Base-by-base conservation (phyloP, 92 coral and sea anemone genomes). In the Umimayanthus kanabou region DNA sequence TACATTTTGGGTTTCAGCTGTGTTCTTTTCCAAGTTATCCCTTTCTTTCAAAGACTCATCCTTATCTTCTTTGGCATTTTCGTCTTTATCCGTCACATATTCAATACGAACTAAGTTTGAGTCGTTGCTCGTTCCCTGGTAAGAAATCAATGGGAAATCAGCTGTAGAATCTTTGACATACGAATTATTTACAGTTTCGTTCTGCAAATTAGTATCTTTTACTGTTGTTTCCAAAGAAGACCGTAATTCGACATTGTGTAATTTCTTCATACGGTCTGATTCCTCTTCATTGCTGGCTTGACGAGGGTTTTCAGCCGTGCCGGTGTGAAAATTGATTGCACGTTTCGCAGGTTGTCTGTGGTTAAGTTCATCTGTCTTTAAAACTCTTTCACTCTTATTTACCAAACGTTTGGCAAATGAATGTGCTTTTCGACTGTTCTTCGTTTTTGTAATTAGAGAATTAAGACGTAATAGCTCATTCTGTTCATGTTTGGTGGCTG, bases 81-180 rank as follows among this genome's bases (percentile, higher is more conserved):
- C 57, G 4, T 67, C 40, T n/a, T 29, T 39, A 11, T 66, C 77
- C 1, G 29, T 25, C 30, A 82, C 86, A 69, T 66, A 82, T 73
- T 82, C 86, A 22, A 69, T 42, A 43, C n/a, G 72, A 66, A 40
- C 61, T 6, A 55, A 64, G 7, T 82, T 82, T 82, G 64, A 40
- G n/a, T 61, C 58, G 14, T 45, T 67, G 58, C 42, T 67, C 8
- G 13, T 82, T 22, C 45, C 39, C 25, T 61, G 26, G 75, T 65
- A 81, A 4, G 85, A 81, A 30, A 65, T 39, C 1, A 64, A 22
- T 40, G 76, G 85, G 26, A 37, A 10, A 45, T 58, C 71, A 14
- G 9, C 25, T 39, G 22, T 29, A 5, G 47, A 2, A 30, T 39
- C 72, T 33, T 6, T n/a, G 33, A 11, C 49, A 30, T 57, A 20